Conservation (phyloP, 2,113 vertebrate genomes). For the Austrofundulus limnaeus region DNA sequence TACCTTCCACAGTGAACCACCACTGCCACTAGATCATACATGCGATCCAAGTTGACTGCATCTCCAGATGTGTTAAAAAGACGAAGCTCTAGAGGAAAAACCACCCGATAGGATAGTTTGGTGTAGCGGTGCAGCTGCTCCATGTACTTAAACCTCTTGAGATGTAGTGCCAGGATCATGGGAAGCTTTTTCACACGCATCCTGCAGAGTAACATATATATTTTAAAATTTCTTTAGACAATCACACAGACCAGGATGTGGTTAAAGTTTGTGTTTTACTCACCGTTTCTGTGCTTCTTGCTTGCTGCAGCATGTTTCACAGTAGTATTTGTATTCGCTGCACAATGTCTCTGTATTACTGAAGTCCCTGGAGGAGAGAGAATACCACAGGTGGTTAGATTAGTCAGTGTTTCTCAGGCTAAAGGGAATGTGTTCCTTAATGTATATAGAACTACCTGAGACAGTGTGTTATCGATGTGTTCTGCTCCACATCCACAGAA, state of each 20-base stretch:
- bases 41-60: constrained; percentile 92
- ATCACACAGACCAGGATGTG: not conserved
- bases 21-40: constrained; percentile 95
- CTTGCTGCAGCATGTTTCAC: constrained; percentile 97
- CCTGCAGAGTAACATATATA: constrained; percentile 68
- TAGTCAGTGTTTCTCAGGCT: constrained; percentile 1
- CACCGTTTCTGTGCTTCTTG: constrained; percentile 98
- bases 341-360: constrained; percentile 98
- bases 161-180: constrained; percentile 96
- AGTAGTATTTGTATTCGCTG: constrained; percentile 98
- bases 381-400: constrained; percentile 28
- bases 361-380: constrained; percentile 87
- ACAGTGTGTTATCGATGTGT: constrained; percentile 97
- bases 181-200: constrained; percentile 97
- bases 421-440: not conserved
- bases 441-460: constrained; percentile 83
- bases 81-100: constrained; percentile 93
- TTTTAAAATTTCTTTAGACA: not conserved
- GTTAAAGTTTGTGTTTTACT: constrained; percentile 26
- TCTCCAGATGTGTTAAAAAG: constrained; percentile 96
- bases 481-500: constrained; percentile 97
- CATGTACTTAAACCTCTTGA: constrained; percentile 98
- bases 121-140: constrained; percentile 96
- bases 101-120: constrained; percentile 94
- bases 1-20: constrained; percentile 98